A percentile compares a stretch with the other conserved stretches of the same genome.
Evolutionary conservation across 2,113 vertebrate genomes (phyloP).

Genomic region (Terrapene triunguis): DNA sequence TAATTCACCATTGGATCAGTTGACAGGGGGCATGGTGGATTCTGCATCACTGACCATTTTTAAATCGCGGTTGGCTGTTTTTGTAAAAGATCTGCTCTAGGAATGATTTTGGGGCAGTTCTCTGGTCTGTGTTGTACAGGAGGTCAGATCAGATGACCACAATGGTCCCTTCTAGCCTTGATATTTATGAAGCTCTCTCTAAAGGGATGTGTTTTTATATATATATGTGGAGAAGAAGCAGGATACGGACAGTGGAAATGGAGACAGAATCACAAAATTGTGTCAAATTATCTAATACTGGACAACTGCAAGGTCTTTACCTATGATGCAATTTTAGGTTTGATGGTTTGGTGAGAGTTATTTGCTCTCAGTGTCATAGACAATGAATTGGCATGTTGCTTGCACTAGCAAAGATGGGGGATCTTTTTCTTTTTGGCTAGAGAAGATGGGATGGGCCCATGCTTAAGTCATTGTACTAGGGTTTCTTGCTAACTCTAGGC

Average conservation of each 20-base stretch:
- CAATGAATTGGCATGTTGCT: neutral
- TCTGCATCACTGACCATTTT: no score
- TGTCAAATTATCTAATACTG: neutral
- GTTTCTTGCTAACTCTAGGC: neutral
- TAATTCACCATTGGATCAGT: neutral
- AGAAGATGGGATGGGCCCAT: neutral
- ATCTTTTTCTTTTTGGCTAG: neutral
- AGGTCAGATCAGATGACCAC: no score
- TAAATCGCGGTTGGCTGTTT: no score
- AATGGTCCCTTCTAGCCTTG: no score
- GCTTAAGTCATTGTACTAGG: neutral
- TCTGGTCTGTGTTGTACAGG: no score
- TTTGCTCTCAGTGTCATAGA: neutral
- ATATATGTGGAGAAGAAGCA: neutral
- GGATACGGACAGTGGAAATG: neutral
- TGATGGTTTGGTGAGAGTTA: neutral
- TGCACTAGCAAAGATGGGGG: neutral
- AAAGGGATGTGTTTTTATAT: neutral
- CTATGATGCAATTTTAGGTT: neutral
- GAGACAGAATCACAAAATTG: neutral
- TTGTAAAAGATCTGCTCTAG: no score
- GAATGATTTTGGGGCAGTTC: no score
- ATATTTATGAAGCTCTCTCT: neutral
- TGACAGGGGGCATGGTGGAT: no score
- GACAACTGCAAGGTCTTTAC: neutral